Conservation (phyloP, 2,888 invertebrate genomes). For the Nymphalis polychloros region DNA sequence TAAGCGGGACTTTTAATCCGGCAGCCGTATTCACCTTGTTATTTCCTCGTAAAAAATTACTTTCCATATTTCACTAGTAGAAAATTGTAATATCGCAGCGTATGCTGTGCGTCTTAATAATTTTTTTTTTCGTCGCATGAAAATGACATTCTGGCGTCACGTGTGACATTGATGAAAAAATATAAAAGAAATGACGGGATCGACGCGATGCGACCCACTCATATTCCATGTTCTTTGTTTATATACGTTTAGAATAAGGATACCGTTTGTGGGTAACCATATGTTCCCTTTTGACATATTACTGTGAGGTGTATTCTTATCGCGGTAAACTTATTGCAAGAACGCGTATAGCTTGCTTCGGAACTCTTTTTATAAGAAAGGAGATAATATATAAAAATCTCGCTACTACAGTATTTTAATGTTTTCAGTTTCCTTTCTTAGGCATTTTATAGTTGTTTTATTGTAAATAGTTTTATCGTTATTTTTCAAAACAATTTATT, state of each 20-base stretch:
- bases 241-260: slow-evolving; percentile 36
- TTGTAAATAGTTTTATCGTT: too few species aligned
- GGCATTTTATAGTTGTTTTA: too few species aligned
- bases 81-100: slow-evolving; percentile 78
- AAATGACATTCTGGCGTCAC: slow-evolving; percentile 81
- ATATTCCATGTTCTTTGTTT: slow-evolving; percentile 36
- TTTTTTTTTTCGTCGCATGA: slow-evolving; percentile 78
- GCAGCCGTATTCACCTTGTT: slow-evolving; percentile 70
- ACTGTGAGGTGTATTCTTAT: slow-evolving; percentile 22
- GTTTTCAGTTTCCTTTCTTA: too few species aligned
- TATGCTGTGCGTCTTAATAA: slow-evolving; percentile 73
- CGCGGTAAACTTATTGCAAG: slow-evolving; percentile 13
- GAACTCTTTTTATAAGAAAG: neutral
- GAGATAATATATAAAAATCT: too few species aligned
- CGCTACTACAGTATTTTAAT: too few species aligned
- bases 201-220: slow-evolving; percentile 51
- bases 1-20: slow-evolving; percentile 67
- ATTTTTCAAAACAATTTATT: too few species aligned
- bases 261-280: slow-evolving; percentile 11
- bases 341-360: neutral
- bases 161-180: slow-evolving; percentile 82
- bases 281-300: slow-evolving; percentile 31
- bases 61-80: slow-evolving; percentile 80
- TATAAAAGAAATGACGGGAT: slow-evolving; percentile 78
- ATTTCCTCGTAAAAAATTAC: slow-evolving; percentile 80